Conservation (phyloP, 2,888 invertebrate species). For the Drosophila koepferae region DNA sequence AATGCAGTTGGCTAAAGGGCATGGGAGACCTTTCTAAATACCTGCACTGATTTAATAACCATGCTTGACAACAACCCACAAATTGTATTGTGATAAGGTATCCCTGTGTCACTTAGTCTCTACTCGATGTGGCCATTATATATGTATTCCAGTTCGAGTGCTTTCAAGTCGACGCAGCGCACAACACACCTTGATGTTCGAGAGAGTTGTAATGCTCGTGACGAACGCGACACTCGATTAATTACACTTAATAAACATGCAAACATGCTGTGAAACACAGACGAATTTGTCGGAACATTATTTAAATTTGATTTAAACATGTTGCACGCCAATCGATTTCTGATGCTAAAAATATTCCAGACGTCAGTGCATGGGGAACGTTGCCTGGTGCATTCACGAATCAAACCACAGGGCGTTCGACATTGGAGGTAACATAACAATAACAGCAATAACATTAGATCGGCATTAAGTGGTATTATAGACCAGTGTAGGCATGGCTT, state of each 20-base stretch:
- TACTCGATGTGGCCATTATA: background rate
- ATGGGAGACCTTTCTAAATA: conserved; percentile 32
- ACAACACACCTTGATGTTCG: background rate
- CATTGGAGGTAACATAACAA: background rate
- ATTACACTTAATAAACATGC: conserved; percentile 8
- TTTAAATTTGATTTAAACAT: conserved; percentile 8
- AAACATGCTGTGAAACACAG: background rate
- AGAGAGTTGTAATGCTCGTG: background rate
- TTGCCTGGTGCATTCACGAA: too few relatives aligned
- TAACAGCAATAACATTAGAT: conserved; percentile 22
- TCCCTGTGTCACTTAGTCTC: too few relatives aligned
- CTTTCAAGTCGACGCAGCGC: background rate
- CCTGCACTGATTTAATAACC: background rate
- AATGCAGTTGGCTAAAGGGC: conserved; percentile 31
- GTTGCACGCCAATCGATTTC: background rate
- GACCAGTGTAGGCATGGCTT: conserved; percentile 7
- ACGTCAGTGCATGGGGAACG: background rate
- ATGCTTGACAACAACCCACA: too few relatives aligned
- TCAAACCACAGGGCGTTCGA: background rate
- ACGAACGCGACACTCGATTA: conserved; percentile 6
- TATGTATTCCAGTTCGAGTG: too few relatives aligned
- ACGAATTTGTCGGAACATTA: background rate
- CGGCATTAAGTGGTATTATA: conserved; percentile 20
- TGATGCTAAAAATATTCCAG: background rate
- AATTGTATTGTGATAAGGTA: too few relatives aligned